A percentile compares a stretch with the other conserved stretches of the same genome.
Conservation (phyloP, 2,113 vertebrate genomes). For the Greenwoodochromis staneri region DNA sequence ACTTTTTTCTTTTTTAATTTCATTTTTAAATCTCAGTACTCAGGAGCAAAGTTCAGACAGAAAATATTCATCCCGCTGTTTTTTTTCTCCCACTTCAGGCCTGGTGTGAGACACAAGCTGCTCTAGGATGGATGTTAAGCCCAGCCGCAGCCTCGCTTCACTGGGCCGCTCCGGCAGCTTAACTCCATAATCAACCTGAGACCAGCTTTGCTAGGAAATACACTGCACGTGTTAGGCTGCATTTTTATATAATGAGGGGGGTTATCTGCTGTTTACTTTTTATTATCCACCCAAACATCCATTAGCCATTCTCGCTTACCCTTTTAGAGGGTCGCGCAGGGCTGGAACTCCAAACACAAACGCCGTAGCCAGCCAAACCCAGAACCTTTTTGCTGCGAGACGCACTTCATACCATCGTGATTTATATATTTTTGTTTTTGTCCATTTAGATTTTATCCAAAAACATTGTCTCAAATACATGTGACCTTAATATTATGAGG, state of each 20-base stretch:
- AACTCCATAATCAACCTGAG: constrained; percentile 40
- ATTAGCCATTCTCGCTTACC: constrained; percentile 18
- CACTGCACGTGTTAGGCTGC: neutral
- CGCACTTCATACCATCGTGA: neutral
- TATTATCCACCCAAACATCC: constrained; percentile 7
- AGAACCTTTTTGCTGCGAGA: neutral
- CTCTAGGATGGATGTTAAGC: constrained; percentile 22
- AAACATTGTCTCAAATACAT: neutral
- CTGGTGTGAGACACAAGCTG: neutral
- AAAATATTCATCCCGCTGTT: neutral
- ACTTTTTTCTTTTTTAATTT: neutral
- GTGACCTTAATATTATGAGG: neutral
- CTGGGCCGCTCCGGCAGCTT: constrained; percentile 22
- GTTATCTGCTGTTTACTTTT: constrained; percentile 5
- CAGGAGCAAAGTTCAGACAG: neutral
- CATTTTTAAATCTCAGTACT: constrained; percentile 32
- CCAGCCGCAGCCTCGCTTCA: constrained; percentile 9
- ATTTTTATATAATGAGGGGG: neutral
- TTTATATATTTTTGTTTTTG: neutral
- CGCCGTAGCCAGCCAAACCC: neutral
- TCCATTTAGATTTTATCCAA: neutral
- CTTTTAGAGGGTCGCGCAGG: constrained; percentile 5
- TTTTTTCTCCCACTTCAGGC: neutral
- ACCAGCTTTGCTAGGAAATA: constrained; percentile 23
- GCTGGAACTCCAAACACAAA: neutral